These are phyloP conservation scores for Eudemis profundana DNA, from an alignment of 2,888 invertebrate genomes.

Conservation along the genomic window DNA sequence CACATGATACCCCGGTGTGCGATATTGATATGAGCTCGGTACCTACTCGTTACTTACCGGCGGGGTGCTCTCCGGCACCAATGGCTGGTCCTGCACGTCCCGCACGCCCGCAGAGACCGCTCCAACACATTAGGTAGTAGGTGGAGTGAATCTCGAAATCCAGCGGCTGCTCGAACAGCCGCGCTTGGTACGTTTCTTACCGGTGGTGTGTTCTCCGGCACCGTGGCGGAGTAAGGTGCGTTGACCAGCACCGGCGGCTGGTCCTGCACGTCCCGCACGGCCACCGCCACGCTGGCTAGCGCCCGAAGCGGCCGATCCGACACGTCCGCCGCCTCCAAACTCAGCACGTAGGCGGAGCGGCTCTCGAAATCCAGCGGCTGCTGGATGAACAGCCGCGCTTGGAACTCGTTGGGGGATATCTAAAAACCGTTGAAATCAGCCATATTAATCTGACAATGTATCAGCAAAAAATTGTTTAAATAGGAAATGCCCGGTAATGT, in stretches of 20 bases:
- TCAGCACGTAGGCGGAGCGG: slow-evolving; percentile 89
- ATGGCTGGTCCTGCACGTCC: too few relatives aligned
- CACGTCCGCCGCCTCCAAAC: slow-evolving; percentile 87
- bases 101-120: not conserved
- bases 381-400: slow-evolving; percentile 88
- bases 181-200: slow-evolving; percentile 77
- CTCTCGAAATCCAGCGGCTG: slow-evolving; percentile 91
- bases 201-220: slow-evolving; percentile 89
- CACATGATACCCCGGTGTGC: too few relatives aligned
- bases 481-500: too few relatives aligned
- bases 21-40: too few relatives aligned
- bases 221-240: slow-evolving; percentile 91
- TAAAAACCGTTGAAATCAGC: too few relatives aligned
- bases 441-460: too few relatives aligned
- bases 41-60: too few relatives aligned
- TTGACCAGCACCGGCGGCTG: slow-evolving; percentile 93
- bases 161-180: not conserved
- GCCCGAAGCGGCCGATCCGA: slow-evolving; percentile 87
- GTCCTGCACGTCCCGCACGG: slow-evolving; percentile 92
- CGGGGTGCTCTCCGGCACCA: too few relatives aligned
- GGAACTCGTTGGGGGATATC: slow-evolving; percentile 88
- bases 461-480: too few relatives aligned
- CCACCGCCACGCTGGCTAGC: slow-evolving; percentile 89
- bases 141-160: not conserved
- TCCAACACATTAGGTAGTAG: not conserved